Conservation (phyloP, 2,888 invertebrate species). For the Luperina nickerlii region DNA sequence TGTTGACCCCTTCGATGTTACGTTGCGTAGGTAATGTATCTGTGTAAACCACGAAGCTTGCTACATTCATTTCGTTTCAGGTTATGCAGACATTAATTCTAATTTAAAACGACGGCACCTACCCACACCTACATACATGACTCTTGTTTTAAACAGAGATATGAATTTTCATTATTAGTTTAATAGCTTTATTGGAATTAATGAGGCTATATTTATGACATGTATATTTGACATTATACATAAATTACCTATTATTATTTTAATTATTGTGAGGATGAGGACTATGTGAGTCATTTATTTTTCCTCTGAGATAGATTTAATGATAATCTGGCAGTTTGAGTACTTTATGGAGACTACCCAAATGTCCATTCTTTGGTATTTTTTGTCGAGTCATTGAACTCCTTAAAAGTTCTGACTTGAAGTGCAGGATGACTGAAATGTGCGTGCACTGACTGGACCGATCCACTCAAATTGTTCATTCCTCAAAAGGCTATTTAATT, state of each 20-base stretch:
- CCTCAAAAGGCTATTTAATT: background rate
- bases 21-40: background rate
- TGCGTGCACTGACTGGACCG: too few species aligned
- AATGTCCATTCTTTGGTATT: too few species aligned
- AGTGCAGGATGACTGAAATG: background rate
- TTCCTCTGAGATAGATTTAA: background rate
- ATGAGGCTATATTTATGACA: background rate
- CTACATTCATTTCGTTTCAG: slow-evolving; percentile 28
- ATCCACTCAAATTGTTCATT: background rate
- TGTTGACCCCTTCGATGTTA: background rate
- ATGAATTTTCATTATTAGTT: slow-evolving; percentile 27
- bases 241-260: background rate
- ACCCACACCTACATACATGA: slow-evolving; percentile 15
- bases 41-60: slow-evolving; percentile 9
- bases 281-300: too few species aligned
- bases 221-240: background rate
- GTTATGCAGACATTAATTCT: slow-evolving; percentile 39
- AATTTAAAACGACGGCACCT: slow-evolving; percentile 23
- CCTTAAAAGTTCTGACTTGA: too few species aligned
- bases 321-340: background rate
- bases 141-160: slow-evolving; percentile 26
- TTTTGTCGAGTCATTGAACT: background rate
- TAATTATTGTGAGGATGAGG: background rate
- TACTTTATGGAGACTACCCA: background rate
- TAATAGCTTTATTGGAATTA: slow-evolving; percentile 15